Conservation (phyloP, 2,888 invertebrate genomes). For the Chloroclysta siterata region DNA sequence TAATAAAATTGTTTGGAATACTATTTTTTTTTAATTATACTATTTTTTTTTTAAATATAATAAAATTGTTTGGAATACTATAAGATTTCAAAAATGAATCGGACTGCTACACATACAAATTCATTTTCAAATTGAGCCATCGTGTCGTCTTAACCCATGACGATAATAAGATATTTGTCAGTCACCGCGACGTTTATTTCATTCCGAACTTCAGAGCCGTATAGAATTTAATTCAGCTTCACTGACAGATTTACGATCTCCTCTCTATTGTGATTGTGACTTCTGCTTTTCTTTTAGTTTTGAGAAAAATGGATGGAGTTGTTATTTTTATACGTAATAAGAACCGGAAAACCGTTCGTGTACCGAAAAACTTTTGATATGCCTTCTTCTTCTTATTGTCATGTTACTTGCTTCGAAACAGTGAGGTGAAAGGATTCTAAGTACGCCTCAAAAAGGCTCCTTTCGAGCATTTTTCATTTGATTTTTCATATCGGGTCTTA, state of each 20-base stretch:
- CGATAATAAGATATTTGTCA: conserved; percentile 62
- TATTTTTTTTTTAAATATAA: too few relatives aligned
- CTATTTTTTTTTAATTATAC: too few relatives aligned
- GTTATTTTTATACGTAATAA: conserved; percentile 20
- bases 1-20: too few relatives aligned
- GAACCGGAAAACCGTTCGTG: neutral
- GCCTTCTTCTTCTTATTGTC: too few relatives aligned
- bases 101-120: conserved; percentile 15
- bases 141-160: conserved; percentile 54
- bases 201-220: conserved; percentile 56
- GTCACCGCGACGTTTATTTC: conserved; percentile 62
- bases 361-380: neutral
- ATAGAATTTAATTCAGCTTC: conserved; percentile 63
- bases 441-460: too few relatives aligned
- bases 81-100: conserved; percentile 5
- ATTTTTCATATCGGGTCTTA: too few relatives aligned
- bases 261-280: conserved; percentile 65
- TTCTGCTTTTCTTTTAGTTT: conserved; percentile 60
- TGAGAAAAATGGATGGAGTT: conserved; percentile 34
- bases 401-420: too few relatives aligned
- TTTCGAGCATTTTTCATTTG: too few relatives aligned
- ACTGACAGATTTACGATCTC: conserved; percentile 69
- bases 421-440: too few relatives aligned
- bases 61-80: neutral
- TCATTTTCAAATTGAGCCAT: conserved; percentile 35